Evolutionary conservation across 1,140 invertebrate genomes (phyloP).

Genomic region (Elysia chlorotica): DNA sequence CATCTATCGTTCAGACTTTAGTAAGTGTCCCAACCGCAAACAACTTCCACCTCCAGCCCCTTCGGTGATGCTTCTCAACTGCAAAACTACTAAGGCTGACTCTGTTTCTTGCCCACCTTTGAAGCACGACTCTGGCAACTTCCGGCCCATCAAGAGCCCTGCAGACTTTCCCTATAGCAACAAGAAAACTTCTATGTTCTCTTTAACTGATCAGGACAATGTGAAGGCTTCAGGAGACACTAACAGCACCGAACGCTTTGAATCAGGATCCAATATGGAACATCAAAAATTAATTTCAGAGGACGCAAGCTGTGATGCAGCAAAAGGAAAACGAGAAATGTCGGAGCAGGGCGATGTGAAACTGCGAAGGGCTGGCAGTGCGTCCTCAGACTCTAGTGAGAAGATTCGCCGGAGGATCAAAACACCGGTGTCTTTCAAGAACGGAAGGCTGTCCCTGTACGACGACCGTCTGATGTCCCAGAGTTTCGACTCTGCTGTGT

Average conservation of each 20-base stretch:
- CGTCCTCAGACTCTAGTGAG: slow-evolving; percentile 64
- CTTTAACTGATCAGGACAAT: too few species aligned
- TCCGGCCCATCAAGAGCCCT: too few species aligned
- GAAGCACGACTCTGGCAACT: too few species aligned
- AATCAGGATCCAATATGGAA: neutral
- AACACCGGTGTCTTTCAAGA: slow-evolving; percentile 76
- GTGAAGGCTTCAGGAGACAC: neutral
- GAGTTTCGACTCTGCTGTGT: neutral
- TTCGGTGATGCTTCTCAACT: neutral
- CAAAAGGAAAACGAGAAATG: neutral
- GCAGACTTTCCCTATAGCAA: too few species aligned
- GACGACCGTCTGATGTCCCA: slow-evolving; percentile 81
- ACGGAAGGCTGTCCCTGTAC: slow-evolving; percentile 78
- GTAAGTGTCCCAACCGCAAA: neutral
- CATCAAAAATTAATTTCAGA: neutral
- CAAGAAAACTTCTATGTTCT: too few species aligned
- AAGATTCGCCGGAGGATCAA: slow-evolving; percentile 77
- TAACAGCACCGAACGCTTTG: neutral
- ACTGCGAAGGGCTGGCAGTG: neutral
- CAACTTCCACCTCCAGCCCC: neutral
- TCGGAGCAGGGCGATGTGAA: slow-evolving; percentile 2
- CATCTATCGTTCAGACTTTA: neutral
- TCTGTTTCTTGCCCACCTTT: neutral
- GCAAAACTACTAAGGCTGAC: neutral
- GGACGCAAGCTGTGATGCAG: neutral